phyloP scores from a whole-genome alignment of 2,113 vertebrate species.

The Morone chrysops region DNA sequence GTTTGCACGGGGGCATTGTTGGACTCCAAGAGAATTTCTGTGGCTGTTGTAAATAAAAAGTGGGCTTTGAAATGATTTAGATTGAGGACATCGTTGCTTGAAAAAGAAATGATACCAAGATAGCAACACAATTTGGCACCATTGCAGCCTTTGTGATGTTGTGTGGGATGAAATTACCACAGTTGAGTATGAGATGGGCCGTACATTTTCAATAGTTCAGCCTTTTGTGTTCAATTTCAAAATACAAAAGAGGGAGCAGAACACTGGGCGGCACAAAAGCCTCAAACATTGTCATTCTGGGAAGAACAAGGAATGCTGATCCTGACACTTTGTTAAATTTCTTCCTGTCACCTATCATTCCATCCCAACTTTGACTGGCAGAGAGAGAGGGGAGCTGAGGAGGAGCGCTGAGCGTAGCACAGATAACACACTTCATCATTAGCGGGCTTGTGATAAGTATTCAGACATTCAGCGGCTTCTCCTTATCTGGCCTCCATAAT shows the following conservation, averaged over 20 bases:
- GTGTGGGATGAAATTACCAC: conserved; percentile 16
- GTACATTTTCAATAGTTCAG: not conserved
- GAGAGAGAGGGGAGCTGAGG: conserved; percentile 28
- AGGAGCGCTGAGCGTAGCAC: conserved; percentile 75
- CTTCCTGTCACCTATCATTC: conserved; percentile 50
- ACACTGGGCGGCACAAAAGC: conserved; percentile 34
- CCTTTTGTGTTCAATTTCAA: conserved; percentile 2
- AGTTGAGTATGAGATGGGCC: not conserved
- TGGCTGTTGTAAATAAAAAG: conserved; percentile 41
- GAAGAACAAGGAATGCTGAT: conserved; percentile 48
- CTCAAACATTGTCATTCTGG: conserved; percentile 28
- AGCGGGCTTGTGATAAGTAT: conserved; percentile 79
- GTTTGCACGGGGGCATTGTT: conserved; percentile 50
- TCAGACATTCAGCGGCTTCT: conserved; percentile 72
- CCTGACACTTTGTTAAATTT: conserved; percentile 53
- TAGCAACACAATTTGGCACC: not conserved
- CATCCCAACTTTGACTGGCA: conserved; percentile 57
- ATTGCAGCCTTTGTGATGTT: conserved; percentile 1
- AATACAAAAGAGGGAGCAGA: conserved; percentile 3
- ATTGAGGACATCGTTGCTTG: conserved; percentile 24
- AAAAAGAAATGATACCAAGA: conserved; percentile 35
- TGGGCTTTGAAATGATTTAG: conserved; percentile 32
- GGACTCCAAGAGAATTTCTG: conserved; percentile 33
- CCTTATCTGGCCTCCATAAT: conserved; percentile 78
- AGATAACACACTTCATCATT: conserved; percentile 78